A percentile compares a stretch with the other conserved stretches of the same genome.
Conservation (phyloP, 2,113 vertebrate species). For the Corvus hawaiiensis region DNA sequence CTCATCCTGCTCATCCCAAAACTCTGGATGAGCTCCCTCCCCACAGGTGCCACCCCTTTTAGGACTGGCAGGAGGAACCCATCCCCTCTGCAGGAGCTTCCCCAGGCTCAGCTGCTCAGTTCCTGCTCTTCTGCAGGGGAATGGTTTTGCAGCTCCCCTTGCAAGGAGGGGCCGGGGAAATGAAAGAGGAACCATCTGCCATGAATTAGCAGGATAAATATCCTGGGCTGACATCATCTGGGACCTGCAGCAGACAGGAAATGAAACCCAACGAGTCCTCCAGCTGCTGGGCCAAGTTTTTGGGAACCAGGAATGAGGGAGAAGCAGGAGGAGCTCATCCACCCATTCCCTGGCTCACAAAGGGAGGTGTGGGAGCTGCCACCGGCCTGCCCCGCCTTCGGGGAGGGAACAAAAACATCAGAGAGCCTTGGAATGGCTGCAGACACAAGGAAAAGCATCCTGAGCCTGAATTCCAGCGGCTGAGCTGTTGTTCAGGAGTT, state of each 20-base stretch:
- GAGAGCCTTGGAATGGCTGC: not conserved
- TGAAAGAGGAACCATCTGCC: conserved; percentile 39
- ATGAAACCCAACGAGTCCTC: conserved; percentile 17
- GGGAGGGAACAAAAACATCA: not conserved
- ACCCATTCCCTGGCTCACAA: not conserved
- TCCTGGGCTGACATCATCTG: conserved; percentile 60
- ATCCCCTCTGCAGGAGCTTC: not conserved
- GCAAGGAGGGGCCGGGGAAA: not conserved
- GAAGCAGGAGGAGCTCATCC: not conserved
- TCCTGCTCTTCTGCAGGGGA: not conserved
- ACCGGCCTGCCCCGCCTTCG: not conserved
- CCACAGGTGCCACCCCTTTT: not conserved
- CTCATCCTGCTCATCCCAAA: not conserved
- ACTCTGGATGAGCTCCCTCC: not conserved
- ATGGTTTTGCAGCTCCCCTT: not conserved
- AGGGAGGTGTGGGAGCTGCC: not conserved
- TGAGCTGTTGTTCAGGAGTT: fast-evolving
- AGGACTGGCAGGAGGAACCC: not conserved
- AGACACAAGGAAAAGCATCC: not conserved
- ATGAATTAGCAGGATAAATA: conserved; percentile 64
- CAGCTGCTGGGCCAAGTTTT: conserved; percentile 1
- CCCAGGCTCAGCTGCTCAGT: not conserved
- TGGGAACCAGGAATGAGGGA: conserved; percentile 5
- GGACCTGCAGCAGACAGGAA: conserved; percentile 66
- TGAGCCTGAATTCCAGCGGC: fast-evolving